phyloP scores from a whole-genome alignment of 64 coral and sea anemone species.

The Pachyseris speciosa region DNA sequence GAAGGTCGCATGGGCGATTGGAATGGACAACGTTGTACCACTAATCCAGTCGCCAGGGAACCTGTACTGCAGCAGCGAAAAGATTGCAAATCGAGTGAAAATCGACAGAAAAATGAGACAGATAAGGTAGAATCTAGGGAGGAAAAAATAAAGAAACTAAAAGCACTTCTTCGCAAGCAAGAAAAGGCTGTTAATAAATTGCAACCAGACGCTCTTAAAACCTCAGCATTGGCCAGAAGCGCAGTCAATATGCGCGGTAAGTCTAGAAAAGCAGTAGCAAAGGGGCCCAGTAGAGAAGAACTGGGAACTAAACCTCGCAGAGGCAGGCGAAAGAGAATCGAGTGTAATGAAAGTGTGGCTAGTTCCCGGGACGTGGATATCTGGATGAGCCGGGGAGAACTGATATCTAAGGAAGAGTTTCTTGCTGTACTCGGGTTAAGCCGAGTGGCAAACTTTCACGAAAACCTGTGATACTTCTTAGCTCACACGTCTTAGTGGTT shows the following conservation, averaged over 20 bases:
- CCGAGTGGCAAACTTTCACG: slow-evolving; percentile 1
- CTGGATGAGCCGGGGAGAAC: slow-evolving; percentile 19
- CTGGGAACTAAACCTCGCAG: neutral
- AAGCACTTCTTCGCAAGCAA: slow-evolving; percentile 5
- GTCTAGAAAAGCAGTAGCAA: neutral
- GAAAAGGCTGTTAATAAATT: slow-evolving; percentile 24
- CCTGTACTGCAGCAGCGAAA: neutral
- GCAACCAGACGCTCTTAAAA: neutral
- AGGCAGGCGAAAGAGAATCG: neutral
- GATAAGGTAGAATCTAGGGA: neutral
- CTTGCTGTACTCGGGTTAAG: neutral
- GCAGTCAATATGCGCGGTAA: neutral
- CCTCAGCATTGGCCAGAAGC: too few species aligned
- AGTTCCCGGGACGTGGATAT: slow-evolving; percentile 4
- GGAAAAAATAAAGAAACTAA: slow-evolving; percentile 8
- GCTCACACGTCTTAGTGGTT: too few species aligned
- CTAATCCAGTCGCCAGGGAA: neutral
- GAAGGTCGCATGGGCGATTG: neutral
- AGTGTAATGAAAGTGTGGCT: neutral
- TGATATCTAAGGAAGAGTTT: slow-evolving; percentile 25
- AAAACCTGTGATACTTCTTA: neutral
- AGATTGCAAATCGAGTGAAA: too few species aligned
- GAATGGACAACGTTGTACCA: neutral
- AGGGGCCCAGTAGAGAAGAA: neutral
- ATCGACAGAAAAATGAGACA: neutral